These are phyloP conservation scores for Zosterops pallidus DNA, from an alignment of 2,113 vertebrate species.

Conservation along the genomic window DNA sequence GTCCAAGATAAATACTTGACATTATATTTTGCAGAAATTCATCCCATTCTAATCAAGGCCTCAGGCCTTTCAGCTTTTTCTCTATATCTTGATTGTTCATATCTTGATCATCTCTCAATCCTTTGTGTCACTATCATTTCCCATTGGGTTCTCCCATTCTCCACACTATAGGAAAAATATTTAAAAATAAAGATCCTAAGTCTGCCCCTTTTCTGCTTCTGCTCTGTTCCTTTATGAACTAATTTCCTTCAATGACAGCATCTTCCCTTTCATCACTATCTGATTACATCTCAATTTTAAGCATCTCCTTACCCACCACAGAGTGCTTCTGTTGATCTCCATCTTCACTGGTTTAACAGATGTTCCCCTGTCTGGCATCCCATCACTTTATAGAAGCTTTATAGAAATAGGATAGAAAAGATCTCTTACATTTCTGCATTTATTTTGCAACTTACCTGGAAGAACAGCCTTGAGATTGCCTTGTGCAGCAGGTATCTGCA, in stretches of 20 bases:
- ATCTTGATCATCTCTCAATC: neutral
- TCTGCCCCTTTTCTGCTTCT: neutral
- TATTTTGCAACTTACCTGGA: neutral
- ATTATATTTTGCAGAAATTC: neutral
- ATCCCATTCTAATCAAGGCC: neutral
- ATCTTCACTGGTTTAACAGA: neutral
- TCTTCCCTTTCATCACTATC: neutral
- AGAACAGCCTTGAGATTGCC: neutral
- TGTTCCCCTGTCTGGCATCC: neutral
- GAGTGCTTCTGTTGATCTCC: neutral
- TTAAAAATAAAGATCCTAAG: neutral
- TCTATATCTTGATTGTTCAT: neutral
- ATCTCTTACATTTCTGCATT: neutral
- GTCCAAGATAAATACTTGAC: neutral
- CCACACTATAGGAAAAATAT: neutral
- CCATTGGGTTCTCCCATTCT: neutral
- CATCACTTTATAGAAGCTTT: neutral
- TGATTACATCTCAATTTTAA: neutral
- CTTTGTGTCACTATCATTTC: neutral
- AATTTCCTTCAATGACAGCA: neutral
- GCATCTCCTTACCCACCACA: neutral
- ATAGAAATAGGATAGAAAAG: neutral
- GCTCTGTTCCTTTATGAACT: neutral
- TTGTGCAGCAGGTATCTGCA: neutral
- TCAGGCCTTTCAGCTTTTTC: neutral